phyloP scores from a whole-genome alignment of 1,140 invertebrate genomes.

The Carposina sasakii region DNA sequence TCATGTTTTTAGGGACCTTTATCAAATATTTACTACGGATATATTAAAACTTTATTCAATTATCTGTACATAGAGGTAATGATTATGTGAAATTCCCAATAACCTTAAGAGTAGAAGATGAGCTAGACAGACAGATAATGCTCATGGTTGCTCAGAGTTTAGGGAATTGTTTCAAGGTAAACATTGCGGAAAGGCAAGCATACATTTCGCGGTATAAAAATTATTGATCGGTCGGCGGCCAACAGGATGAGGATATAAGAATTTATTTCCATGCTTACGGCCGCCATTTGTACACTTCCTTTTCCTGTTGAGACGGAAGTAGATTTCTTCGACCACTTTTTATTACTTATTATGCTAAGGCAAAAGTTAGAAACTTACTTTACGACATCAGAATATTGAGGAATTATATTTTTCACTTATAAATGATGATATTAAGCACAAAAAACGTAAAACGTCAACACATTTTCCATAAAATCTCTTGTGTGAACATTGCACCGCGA shows the following conservation, averaged over 20 bases:
- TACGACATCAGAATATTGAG: constrained; percentile 4
- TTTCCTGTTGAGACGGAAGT: constrained; percentile 65
- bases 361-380: constrained; percentile 19
- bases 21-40: too few relatives aligned
- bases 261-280: constrained; percentile 34
- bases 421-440: constrained; percentile 19
- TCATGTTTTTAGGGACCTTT: too few relatives aligned
- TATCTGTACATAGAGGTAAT: too few relatives aligned
- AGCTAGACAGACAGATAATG: constrained; percentile 45
- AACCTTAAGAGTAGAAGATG: too few relatives aligned
- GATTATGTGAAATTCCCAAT: too few relatives aligned
- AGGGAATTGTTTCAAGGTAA: not conserved
- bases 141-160: constrained; percentile 32
- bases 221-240: constrained; percentile 27
- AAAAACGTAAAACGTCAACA: constrained; percentile 47
- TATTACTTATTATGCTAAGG: constrained; percentile 11
- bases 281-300: constrained; percentile 53
- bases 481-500: constrained; percentile 40
- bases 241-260: constrained; percentile 61
- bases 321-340: constrained; percentile 17
- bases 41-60: too few relatives aligned
- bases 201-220: constrained; percentile 13
- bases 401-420: constrained; percentile 13
- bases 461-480: constrained; percentile 28
- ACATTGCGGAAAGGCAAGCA: constrained; percentile 3